Base-by-base conservation (phyloP, 1,140 invertebrate genomes). In the Sycophila sp. region DNA sequence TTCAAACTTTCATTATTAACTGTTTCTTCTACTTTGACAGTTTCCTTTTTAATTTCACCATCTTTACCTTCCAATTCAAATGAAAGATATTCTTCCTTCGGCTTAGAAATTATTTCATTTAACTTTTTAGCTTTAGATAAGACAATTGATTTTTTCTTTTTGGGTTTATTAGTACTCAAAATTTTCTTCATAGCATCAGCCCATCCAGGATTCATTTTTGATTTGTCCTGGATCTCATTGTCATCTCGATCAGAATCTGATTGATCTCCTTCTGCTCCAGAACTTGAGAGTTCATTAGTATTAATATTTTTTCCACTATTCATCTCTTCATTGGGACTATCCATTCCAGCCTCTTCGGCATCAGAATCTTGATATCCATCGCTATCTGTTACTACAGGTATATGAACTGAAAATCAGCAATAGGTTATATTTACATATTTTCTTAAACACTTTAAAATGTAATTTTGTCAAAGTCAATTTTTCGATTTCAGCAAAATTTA, bases 151-250 rank as follows among this genome's bases (percentile, higher is more conserved):
- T 92, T 92, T 76, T 93, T 93, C 42, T 89, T 88, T 85, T 93
- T 92, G 2, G 92, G 92, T 80, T 93, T 92, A 45, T 88, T 91
- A 24, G 90, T 89, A 53, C 89, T 88, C 30, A 95, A 84, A 78
- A 95, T 93, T 85, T 93, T 93, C 45, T 89, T 87, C 81, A 93
- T 89, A 4, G 89, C 91, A 83, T 93, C 89, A 49, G 91, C 92
- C 92, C 89, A 88, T 1, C 87, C 87, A 34, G 77, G 67, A 76
- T 88, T 87, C 28, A 77, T 73, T 53, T 74, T 76, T 38, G 73
- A 63, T 45, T 72, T 73, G 42, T 69, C 32, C n/a, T 22, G n/a
- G 40, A 40, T n/a, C 15, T 65, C 32, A 56, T 47, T 60, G 32
- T 34, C 49, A 30, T 66, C 15, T 30, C 58, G 24, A 11, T 19